Percentiles rank a stretch among this genome's conserved stretches.
These are phyloP conservation scores for Ascidia mentula DNA, from an alignment of 23 tunicate genomes.

Conservation along the genomic window DNA sequence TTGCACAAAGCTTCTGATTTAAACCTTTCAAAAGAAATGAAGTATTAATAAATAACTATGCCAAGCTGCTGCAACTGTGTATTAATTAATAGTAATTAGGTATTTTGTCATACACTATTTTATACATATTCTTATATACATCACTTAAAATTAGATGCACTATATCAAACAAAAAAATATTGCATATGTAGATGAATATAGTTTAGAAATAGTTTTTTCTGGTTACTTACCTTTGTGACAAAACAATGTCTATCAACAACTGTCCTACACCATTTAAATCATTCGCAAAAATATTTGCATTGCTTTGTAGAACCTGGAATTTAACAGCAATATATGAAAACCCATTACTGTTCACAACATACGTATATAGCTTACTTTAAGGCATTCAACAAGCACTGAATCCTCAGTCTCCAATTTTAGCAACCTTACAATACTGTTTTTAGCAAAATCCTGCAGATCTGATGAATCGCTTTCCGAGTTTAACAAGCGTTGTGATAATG, in stretches of 20 bases:
- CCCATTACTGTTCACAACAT: background rate
- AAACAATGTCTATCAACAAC: background rate
- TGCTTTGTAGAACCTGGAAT: background rate
- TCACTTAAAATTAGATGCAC: background rate
- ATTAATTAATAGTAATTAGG: too few species aligned
- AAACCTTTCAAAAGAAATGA: background rate
- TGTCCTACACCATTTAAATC: background rate
- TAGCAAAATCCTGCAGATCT: background rate
- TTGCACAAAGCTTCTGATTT: background rate
- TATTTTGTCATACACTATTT: too few species aligned
- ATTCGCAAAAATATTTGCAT: background rate
- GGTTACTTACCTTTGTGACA: slow-evolving; percentile 4
- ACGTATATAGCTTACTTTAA: background rate
- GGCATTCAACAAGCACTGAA: background rate
- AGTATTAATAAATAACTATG: background rate
- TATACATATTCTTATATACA: too few species aligned
- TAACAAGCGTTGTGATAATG: background rate
- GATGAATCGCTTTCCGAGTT: background rate
- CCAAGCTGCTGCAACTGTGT: background rate
- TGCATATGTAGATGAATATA: background rate
- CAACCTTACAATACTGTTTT: background rate
- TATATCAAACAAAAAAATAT: background rate
- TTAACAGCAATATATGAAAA: background rate
- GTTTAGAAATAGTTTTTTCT: background rate
- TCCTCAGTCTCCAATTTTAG: background rate